Evolutionary conservation across 1,140 invertebrate genomes (phyloP).

Genomic region (Lithobius niger): DNA sequence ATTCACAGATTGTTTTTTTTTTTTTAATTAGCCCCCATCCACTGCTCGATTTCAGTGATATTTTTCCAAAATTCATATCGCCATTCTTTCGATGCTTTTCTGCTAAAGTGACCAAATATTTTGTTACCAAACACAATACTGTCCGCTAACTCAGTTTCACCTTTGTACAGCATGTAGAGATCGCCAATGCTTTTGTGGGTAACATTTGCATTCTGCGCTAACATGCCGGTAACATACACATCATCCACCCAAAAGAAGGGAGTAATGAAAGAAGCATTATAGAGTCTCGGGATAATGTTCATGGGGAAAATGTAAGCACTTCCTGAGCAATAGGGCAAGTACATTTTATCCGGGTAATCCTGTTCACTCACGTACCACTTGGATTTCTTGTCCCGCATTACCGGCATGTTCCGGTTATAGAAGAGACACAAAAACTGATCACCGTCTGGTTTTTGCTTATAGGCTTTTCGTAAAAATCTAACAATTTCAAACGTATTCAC

Average conservation of each 20-base stretch:
- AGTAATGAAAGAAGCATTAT: constrained; percentile 20
- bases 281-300: constrained; percentile 23
- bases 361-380: constrained; percentile 30
- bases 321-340: constrained; percentile 32
- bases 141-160: too few relatives aligned
- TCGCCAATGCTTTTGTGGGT: background rate
- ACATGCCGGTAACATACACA: constrained; percentile 31
- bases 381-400: constrained; percentile 25
- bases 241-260: constrained; percentile 35
- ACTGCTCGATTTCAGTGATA: background rate
- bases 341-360: constrained; percentile 25
- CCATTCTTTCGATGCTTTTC: background rate
- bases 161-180: background rate
- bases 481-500: constrained; percentile 17
- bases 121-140: background rate
- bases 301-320: constrained; percentile 27
- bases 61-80: background rate
- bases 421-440: constrained; percentile 29
- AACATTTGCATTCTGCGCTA: constrained; percentile 16
- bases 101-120: background rate
- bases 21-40: background rate
- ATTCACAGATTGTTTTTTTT: background rate
- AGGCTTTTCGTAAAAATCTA: constrained; percentile 30
- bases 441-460: constrained; percentile 27
- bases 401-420: constrained; percentile 25